phyloP scores from a whole-genome alignment of 2,888 invertebrate species.

The Entomobrya proxima region DNA sequence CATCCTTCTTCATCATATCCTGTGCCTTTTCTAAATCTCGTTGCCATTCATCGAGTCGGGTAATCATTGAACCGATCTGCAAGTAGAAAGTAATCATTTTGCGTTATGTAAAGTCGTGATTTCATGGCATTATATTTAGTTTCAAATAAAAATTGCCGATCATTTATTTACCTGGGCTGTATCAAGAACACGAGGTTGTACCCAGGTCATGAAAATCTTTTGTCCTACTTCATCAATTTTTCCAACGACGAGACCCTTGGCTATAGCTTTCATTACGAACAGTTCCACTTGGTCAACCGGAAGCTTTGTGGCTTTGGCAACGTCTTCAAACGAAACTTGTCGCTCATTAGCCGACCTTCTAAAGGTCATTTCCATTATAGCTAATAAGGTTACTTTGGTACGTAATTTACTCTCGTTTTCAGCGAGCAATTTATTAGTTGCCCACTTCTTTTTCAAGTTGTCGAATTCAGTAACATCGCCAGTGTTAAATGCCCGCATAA shows the following conservation, averaged over 20 bases:
- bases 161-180: slow-evolving; percentile 79
- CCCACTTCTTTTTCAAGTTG: slow-evolving; percentile 85
- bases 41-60: slow-evolving; percentile 85
- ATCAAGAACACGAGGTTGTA: slow-evolving; percentile 89
- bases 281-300: slow-evolving; percentile 92
- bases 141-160: neutral
- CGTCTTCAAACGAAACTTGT: slow-evolving; percentile 92
- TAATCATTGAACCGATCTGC: slow-evolving; percentile 85
- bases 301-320: slow-evolving; percentile 89
- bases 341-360: slow-evolving; percentile 91
- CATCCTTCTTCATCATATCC: slow-evolving; percentile 84
- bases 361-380: slow-evolving; percentile 99
- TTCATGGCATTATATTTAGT: neutral
- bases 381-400: slow-evolving; percentile 95
- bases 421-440: slow-evolving; percentile 88
- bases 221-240: slow-evolving; percentile 93
- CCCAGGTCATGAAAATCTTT: slow-evolving; percentile 89
- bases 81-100: slow-evolving; percentile 76
- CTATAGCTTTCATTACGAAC: slow-evolving; percentile 97
- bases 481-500: slow-evolving; percentile 90
- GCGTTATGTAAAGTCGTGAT: neutral
- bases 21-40: slow-evolving; percentile 86
- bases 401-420: slow-evolving; percentile 88
- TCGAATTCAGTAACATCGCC: slow-evolving; percentile 89
- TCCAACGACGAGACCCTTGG: slow-evolving; percentile 94